These are phyloP conservation scores for Periophthalmodon schlosseri DNA, from an alignment of 2,113 vertebrate species.

Conservation along the genomic window DNA sequence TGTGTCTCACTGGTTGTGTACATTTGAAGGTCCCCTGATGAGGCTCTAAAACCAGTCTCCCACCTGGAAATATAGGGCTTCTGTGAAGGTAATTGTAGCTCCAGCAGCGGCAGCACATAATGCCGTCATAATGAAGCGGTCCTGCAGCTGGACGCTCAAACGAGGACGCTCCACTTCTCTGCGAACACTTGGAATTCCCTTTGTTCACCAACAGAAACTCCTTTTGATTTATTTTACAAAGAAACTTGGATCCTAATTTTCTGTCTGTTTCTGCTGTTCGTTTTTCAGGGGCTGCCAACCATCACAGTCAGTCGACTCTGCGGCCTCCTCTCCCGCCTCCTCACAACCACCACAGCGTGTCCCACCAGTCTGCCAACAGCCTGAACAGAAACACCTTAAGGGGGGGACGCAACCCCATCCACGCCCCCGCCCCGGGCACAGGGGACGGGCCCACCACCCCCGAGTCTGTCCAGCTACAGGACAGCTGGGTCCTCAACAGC, in stretches of 20 bases:
- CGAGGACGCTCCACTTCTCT: constrained; percentile 5
- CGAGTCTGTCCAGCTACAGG: constrained; percentile 97
- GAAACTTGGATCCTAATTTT: constrained; percentile 4
- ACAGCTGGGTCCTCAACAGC: constrained; percentile 99
- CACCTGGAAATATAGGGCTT: constrained; percentile 44
- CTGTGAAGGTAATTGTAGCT: constrained; percentile 27
- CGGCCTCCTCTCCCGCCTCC: constrained; percentile 94
- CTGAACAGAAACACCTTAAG: constrained; percentile 96
- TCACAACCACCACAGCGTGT: constrained; percentile 94
- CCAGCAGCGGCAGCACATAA: constrained; percentile 28
- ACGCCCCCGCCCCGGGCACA: constrained; percentile 84
- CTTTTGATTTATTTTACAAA: constrained; percentile 9
- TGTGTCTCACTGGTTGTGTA: neutral
- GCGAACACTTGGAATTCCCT: neutral
- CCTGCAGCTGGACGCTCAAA: constrained; percentile 12
- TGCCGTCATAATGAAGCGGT: constrained; percentile 38
- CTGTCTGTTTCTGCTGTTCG: constrained; percentile 18
- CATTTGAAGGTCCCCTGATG: neutral
- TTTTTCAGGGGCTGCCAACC: constrained; percentile 88
- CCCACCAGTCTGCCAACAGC: constrained; percentile 96
- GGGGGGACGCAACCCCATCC: constrained; percentile 91
- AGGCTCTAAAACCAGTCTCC: constrained; percentile 29
- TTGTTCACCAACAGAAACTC: constrained; percentile 8
- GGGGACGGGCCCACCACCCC: constrained; percentile 95
- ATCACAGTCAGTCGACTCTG: constrained; percentile 95